These are phyloP conservation scores for Hyperopisus bebe DNA, from an alignment of 2,113 vertebrate genomes.

Conservation along the genomic window DNA sequence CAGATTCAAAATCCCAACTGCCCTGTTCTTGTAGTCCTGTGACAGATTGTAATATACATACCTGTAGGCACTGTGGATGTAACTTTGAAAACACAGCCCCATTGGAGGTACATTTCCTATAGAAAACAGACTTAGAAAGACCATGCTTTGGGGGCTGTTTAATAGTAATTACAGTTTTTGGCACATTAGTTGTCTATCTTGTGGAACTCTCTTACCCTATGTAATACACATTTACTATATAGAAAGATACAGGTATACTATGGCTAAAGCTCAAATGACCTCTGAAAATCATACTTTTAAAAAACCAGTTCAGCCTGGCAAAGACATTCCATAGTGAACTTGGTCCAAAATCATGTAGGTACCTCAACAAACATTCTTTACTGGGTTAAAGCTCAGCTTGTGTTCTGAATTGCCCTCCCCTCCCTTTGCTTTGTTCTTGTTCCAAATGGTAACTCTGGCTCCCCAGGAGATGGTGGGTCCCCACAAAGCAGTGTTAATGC, in stretches of 20 bases:
- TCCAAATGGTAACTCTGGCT: neutral
- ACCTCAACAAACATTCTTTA: neutral
- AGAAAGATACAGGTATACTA: neutral
- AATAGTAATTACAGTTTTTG: neutral
- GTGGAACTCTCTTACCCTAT: neutral
- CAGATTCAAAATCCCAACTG: neutral
- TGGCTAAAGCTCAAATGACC: neutral
- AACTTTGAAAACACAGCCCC: neutral
- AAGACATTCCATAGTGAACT: neutral
- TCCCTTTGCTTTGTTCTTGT: neutral
- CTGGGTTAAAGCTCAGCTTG: neutral
- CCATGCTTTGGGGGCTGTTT: neutral
- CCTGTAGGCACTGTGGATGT: neutral
- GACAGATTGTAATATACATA: neutral
- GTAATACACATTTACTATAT: neutral
- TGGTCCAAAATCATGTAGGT: neutral
- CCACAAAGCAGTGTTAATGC: neutral
- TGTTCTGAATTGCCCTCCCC: neutral
- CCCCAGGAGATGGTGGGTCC: neutral
- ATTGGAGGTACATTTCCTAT: neutral
- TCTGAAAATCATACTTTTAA: neutral
- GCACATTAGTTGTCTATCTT: neutral
- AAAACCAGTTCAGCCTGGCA: neutral
- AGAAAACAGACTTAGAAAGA: neutral
- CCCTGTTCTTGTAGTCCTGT: neutral